These are phyloP conservation scores for Zingel zingel DNA, from an alignment of 2,113 vertebrate genomes.

Conservation along the genomic window DNA sequence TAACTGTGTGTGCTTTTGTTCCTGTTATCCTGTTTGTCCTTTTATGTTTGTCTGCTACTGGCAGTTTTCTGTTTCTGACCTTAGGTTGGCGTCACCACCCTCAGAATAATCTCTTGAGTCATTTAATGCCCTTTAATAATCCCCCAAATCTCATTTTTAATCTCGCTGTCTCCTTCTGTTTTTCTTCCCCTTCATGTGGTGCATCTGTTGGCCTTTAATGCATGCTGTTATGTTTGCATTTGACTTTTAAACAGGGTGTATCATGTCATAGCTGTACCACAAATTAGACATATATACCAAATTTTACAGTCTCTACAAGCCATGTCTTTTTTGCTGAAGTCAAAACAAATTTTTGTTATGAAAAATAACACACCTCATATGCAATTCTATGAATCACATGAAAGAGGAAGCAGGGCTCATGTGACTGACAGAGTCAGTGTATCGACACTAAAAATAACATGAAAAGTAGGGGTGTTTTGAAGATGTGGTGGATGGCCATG, in stretches of 20 bases:
- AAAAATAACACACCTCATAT: neutral
- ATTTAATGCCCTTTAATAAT: slow-evolving; percentile 85
- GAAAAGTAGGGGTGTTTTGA: neutral
- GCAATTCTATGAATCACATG: neutral
- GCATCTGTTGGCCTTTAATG: slow-evolving; percentile 77
- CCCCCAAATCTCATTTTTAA: slow-evolving; percentile 76
- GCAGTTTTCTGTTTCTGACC: slow-evolving; percentile 61
- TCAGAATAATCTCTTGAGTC: slow-evolving; percentile 81
- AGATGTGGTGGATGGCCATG: neutral
- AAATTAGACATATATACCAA: slow-evolving; percentile 15
- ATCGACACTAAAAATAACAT: slow-evolving; percentile 5
- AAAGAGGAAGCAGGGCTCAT: neutral
- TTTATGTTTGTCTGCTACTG: slow-evolving; percentile 54
- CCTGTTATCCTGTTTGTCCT: slow-evolving; percentile 54
- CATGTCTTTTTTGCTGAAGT: neutral
- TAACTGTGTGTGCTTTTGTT: slow-evolving; percentile 21
- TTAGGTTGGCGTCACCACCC: slow-evolving; percentile 59
- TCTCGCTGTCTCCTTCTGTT: slow-evolving; percentile 78
- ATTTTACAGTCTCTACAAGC: slow-evolving; percentile 17
- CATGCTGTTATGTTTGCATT: slow-evolving; percentile 57
- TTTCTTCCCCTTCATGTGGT: slow-evolving; percentile 71
- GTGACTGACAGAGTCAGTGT: neutral
- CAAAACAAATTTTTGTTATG: neutral
- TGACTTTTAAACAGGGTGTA: slow-evolving; percentile 50
- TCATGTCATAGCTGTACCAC: slow-evolving; percentile 25